A percentile compares a stretch with the other conserved stretches of the same genome.
Conservation (phyloP, 2,888 invertebrate genomes). For the Galeruca laticollis region DNA sequence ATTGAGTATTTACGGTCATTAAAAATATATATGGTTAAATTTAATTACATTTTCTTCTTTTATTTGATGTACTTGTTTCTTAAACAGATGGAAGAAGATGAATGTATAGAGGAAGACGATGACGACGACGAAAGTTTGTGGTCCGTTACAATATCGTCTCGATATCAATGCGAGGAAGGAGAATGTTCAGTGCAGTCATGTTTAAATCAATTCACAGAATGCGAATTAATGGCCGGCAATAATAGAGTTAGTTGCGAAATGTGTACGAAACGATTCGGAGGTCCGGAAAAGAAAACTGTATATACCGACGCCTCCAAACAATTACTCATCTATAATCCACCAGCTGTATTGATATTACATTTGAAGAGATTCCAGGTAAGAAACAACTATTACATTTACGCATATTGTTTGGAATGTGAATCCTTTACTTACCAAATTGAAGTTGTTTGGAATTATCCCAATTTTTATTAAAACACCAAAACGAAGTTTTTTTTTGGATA, state of each 20-base stretch:
- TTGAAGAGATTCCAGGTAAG: constrained; percentile 93
- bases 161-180: constrained; percentile 81
- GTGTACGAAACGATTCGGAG: constrained; percentile 83
- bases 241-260: constrained; percentile 93
- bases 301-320: constrained; percentile 87
- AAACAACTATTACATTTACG: no score
- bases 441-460: no score
- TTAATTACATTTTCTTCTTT: no score
- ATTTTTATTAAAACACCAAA: no score
- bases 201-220: constrained; percentile 90
- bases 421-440: no score
- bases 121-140: constrained; percentile 53
- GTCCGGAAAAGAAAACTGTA: constrained; percentile 78
- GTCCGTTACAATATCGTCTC: constrained; percentile 68
- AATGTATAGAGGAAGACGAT: constrained; percentile 52
- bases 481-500: no score
- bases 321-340: constrained; percentile 89
- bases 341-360: constrained; percentile 94
- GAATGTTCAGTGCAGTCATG: constrained; percentile 91
- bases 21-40: no score
- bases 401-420: no score
- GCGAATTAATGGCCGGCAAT: constrained; percentile 90
- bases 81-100: constrained; percentile 63
- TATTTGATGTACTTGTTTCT: constrained; percentile 11
- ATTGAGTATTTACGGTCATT: no score